Evolutionary conservation across 2,888 invertebrate genomes (phyloP).

Genomic region (Ophioninae sp.): DNA sequence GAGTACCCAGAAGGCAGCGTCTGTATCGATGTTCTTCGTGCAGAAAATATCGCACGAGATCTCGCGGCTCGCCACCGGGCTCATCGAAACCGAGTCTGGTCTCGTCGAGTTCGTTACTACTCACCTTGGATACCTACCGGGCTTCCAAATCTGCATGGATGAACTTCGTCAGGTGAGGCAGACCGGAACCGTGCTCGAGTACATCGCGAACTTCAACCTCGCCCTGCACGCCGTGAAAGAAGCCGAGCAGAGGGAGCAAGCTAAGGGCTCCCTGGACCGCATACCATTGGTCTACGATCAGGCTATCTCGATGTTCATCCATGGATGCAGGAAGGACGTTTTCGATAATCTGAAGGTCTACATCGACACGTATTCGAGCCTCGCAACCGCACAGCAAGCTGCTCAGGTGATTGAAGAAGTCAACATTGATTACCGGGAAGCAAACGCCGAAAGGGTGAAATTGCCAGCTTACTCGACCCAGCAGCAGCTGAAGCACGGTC

Average conservation of each 20-base stretch:
- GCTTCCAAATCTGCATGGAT: conserved; percentile 20
- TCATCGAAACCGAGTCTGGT: conserved; percentile 15
- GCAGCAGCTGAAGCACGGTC: not conserved
- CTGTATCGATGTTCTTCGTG: conserved; percentile 10
- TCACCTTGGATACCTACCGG: conserved; percentile 15
- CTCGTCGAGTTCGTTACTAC: conserved; percentile 21
- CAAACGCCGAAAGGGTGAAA: conserved; percentile 12
- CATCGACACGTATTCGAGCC: not conserved
- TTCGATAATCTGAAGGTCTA: conserved; percentile 13
- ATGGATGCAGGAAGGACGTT: conserved; percentile 9
- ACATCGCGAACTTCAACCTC: conserved; percentile 13
- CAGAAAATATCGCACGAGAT: conserved; percentile 19
- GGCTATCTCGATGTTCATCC: conserved; percentile 17
- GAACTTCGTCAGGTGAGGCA: conserved; percentile 8
- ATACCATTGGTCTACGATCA: conserved; percentile 13
- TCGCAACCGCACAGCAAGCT: conserved; percentile 17
- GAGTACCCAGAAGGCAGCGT: not conserved
- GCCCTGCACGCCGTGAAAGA: conserved; percentile 16
- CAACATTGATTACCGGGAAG: conserved; percentile 7
- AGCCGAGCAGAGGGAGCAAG: conserved; percentile 16
- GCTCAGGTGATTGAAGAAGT: conserved; percentile 11
- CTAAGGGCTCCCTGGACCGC: conserved; percentile 27
- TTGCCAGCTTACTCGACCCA: not conserved
- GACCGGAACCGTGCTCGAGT: conserved; percentile 5
- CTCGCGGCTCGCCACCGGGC: not conserved